Conservation (phyloP, 2,888 invertebrate species). For the Ormia ochracea region DNA sequence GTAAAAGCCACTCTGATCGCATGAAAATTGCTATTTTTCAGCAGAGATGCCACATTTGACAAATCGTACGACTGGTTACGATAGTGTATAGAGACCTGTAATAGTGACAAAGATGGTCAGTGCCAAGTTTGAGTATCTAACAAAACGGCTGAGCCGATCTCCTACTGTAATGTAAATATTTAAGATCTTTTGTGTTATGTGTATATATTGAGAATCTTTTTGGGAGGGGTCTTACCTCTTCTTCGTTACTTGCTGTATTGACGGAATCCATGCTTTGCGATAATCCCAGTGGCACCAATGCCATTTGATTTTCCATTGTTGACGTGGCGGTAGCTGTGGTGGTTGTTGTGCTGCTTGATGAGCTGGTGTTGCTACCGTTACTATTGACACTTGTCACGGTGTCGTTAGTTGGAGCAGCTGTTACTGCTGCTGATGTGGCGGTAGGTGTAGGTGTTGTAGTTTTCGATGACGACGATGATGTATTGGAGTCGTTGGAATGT, state of each 20-base stretch:
- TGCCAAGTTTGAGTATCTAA: too few relatives aligned
- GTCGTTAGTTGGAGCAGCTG: slow-evolving; percentile 66
- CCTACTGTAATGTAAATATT: too few relatives aligned
- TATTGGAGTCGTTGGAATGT: slow-evolving; percentile 63
- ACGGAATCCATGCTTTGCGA: slow-evolving; percentile 99
- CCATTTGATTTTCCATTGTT: slow-evolving; percentile 78
- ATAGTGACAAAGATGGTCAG: too few relatives aligned
- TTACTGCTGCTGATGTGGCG: slow-evolving; percentile 52
- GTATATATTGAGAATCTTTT: too few relatives aligned
- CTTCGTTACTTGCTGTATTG: slow-evolving; percentile 95
- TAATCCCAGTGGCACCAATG: slow-evolving; percentile 85
- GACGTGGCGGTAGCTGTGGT: slow-evolving; percentile 54
- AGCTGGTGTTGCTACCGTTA: slow-evolving; percentile 67
- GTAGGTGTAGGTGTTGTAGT: slow-evolving; percentile 57
- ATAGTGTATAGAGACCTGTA: too few relatives aligned
- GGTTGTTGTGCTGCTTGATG: slow-evolving; percentile 61
- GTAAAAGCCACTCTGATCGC: too few relatives aligned
- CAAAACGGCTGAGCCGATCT: too few relatives aligned
- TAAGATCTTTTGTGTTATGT: too few relatives aligned
- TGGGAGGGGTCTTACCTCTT: slow-evolving; percentile 99
- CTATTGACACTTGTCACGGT: slow-evolving; percentile 70
- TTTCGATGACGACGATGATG: slow-evolving; percentile 61
- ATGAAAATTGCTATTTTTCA: too few relatives aligned
- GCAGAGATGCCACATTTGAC: too few relatives aligned
- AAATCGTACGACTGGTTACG: too few relatives aligned